Percentiles rank a stretch among this genome's conserved stretches.
Evolutionary conservation across 2,797 vertebrate genomes (phyloP).

Genomic region (Spatula versicolor): DNA sequence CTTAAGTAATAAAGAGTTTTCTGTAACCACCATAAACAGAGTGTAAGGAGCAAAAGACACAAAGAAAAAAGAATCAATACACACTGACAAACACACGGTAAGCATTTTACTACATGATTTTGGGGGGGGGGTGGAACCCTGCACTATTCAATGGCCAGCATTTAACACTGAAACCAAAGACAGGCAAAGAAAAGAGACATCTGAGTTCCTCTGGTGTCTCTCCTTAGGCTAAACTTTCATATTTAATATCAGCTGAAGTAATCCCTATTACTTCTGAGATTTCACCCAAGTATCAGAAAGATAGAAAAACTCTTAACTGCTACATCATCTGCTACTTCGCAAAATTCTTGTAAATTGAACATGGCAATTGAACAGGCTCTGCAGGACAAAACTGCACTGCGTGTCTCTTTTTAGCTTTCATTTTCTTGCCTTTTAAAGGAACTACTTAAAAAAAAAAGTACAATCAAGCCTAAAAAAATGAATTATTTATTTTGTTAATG

Average conservation of each 20-base stretch:
- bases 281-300: background rate
- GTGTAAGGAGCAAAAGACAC: background rate
- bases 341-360: background rate
- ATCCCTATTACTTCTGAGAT: background rate
- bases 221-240: background rate
- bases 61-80: background rate
- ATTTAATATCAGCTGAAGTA: background rate
- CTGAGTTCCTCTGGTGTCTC: background rate
- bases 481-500: background rate
- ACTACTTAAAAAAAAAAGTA: accelerated
- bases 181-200: background rate
- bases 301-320: background rate
- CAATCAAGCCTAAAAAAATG: background rate
- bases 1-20: background rate
- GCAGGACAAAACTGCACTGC: background rate
- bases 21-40: background rate
- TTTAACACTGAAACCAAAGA: background rate
- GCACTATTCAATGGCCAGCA: background rate
- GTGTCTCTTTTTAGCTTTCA: background rate
- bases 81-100: background rate
- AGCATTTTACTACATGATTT: background rate
- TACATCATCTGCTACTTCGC: background rate
- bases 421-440: background rate
- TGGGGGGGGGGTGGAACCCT: background rate
- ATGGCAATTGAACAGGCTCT: background rate